phyloP scores from a whole-genome alignment of 2,113 vertebrate genomes.

The Sturnus vulgaris region DNA sequence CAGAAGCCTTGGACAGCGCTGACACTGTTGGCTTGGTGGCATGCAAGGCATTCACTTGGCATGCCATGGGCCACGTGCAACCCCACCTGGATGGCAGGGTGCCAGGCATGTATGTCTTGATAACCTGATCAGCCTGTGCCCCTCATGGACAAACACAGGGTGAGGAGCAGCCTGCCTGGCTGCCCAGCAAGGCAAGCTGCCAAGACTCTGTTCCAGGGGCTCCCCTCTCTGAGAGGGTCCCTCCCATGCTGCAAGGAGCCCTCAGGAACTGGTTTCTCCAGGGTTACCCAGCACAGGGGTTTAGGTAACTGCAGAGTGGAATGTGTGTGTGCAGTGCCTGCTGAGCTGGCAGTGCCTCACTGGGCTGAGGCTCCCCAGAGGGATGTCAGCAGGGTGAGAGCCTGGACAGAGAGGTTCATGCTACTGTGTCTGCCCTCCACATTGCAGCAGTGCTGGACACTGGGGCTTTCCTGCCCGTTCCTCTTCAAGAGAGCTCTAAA shows the following conservation, averaged over 20 bases:
- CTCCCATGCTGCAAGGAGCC: neutral
- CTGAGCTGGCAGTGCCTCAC: neutral
- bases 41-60: slow-evolving; percentile 31
- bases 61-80: neutral
- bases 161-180: neutral
- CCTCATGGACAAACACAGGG: neutral
- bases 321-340: neutral
- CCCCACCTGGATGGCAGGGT: neutral
- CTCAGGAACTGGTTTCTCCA: neutral
- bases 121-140: neutral
- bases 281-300: neutral
- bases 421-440: neutral
- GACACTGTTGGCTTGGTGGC: neutral
- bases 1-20: neutral
- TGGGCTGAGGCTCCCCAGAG: neutral
- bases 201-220: neutral
- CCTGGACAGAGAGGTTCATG: neutral
- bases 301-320: neutral
- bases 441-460: accelerated
- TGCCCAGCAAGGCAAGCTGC: neutral
- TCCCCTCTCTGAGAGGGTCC: neutral
- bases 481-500: neutral
- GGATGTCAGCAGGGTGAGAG: neutral
- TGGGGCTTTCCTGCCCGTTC: accelerated
- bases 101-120: neutral